A percentile compares a stretch with the other conserved stretches of the same genome.
phyloP scores from a whole-genome alignment of 2,797 vertebrate genomes.

The Pipistrellus kuhlii region DNA sequence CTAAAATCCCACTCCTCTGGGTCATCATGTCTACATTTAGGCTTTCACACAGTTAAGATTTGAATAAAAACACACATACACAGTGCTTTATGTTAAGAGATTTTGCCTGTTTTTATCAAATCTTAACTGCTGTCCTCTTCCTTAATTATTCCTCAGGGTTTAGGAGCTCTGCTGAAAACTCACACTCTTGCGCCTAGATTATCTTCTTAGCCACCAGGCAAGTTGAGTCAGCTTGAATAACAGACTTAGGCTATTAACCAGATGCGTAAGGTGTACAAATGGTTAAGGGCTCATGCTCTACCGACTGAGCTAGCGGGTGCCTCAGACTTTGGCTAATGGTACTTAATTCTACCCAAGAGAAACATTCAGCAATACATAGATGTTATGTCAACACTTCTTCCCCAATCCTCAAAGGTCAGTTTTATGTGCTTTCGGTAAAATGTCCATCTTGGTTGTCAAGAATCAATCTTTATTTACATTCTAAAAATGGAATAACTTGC shows the following conservation, averaged over 20 bases:
- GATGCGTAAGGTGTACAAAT: no score
- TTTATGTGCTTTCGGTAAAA: background rate
- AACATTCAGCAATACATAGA: background rate
- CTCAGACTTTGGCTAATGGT: background rate
- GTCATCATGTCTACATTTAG: background rate
- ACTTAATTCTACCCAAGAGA: background rate
- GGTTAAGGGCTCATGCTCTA: background rate
- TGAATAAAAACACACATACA: background rate
- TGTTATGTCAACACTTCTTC: background rate
- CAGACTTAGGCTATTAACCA: background rate
- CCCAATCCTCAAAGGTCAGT: background rate
- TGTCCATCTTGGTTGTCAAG: background rate
- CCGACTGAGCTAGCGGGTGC: background rate
- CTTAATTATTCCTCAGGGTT: background rate
- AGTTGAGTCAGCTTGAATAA: background rate
- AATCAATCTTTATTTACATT: constrained; percentile 20
- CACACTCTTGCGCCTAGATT: background rate
- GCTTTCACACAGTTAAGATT: background rate
- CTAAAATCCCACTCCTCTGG: background rate
- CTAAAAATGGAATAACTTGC: background rate
- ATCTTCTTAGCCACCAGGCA: background rate
- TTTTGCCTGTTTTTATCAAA: constrained; percentile 18
- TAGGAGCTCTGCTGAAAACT: background rate
- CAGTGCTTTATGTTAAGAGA: constrained; percentile 2
- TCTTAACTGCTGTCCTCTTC: background rate